Percentiles rank a stretch among this genome's conserved stretches.
These are phyloP conservation scores for Toxostoma redivivum DNA, from an alignment of 2,113 vertebrate species.

Conservation along the genomic window DNA sequence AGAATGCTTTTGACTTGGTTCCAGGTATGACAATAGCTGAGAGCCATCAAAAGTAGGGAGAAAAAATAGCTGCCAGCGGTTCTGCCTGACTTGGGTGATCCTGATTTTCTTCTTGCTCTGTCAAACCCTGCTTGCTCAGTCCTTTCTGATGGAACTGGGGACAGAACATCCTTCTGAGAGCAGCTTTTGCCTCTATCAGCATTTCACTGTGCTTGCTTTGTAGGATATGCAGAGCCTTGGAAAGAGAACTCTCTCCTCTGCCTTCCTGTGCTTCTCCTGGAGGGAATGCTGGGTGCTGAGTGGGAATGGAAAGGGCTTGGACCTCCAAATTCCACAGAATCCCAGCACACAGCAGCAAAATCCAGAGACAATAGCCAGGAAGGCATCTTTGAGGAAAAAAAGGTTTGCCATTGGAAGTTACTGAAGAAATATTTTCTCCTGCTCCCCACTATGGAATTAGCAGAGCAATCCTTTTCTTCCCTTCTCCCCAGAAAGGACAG, in stretches of 20 bases:
- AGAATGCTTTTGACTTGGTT: neutral
- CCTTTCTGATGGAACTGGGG: neutral
- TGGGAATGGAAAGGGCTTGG: neutral
- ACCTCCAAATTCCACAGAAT: neutral
- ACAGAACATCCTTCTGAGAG: neutral
- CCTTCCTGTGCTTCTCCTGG: neutral
- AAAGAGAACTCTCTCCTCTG: neutral
- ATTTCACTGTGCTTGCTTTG: neutral
- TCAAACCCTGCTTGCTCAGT: neutral
- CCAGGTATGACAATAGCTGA: slow-evolving; percentile 5
- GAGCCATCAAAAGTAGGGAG: neutral
- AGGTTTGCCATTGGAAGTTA: neutral
- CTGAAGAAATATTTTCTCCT: neutral
- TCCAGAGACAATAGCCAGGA: neutral
- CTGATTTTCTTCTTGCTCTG: neutral
- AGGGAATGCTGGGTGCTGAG: neutral
- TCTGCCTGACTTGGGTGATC: neutral
- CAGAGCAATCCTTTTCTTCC: neutral
- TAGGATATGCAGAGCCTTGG: neutral
- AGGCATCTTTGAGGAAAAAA: neutral
- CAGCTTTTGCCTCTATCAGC: neutral
- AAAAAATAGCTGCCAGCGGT: neutral
- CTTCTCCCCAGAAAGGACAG: neutral
- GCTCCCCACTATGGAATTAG: neutral
- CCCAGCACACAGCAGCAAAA: neutral